Evolutionary conservation across 2,113 vertebrate genomes (phyloP).

Genomic region (Poeciliopsis occidentalis): DNA sequence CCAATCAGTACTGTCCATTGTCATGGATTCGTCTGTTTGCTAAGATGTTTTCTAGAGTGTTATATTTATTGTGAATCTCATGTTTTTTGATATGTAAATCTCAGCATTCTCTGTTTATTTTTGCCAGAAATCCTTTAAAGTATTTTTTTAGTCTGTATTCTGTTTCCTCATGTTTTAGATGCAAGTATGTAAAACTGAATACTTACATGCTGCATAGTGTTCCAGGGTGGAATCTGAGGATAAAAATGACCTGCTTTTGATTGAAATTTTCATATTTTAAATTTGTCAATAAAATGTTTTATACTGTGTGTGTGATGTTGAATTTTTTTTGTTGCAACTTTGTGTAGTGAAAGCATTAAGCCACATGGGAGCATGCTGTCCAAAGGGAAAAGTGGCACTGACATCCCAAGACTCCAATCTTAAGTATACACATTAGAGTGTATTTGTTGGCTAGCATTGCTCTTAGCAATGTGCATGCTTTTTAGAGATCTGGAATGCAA

Average conservation of each 20-base stretch:
- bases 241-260: background rate
- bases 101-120: constrained; percentile 8
- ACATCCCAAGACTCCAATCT: background rate
- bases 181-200: too few species aligned
- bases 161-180: too few species aligned
- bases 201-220: too few species aligned
- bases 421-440: too few species aligned
- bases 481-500: too few species aligned
- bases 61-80: constrained; percentile 70
- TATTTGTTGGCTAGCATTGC: too few species aligned
- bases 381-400: background rate
- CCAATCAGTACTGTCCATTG: constrained; percentile 2
- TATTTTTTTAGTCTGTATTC: constrained; percentile 41
- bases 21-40: constrained; percentile 15
- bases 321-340: background rate
- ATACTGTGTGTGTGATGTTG: constrained; percentile 13
- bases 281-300: constrained; percentile 64
- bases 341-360: background rate
- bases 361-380: constrained; percentile 1
- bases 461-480: too few species aligned
- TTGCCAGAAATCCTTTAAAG: constrained; percentile 13
- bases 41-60: constrained; percentile 39
- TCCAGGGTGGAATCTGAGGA: constrained; percentile 4
- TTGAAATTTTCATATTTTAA: constrained; percentile 55
- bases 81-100: constrained; percentile 44